phyloP scores from a whole-genome alignment of 2,888 invertebrate species.

The Callimorpha dominula region DNA sequence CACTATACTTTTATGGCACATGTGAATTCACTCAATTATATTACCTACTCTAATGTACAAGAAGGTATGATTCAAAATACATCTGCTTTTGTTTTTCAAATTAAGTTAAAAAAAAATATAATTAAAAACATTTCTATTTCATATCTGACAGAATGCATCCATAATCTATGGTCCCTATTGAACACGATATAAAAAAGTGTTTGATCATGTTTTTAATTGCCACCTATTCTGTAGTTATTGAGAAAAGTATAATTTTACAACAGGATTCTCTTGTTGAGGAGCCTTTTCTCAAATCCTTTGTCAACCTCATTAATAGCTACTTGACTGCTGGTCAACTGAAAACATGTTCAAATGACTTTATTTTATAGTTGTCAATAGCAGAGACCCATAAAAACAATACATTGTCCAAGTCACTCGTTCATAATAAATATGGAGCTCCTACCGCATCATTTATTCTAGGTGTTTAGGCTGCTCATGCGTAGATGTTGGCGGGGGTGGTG shows the following conservation, averaged over 20 bases:
- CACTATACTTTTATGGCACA: not conserved
- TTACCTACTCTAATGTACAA: not conserved
- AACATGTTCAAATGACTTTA: not conserved
- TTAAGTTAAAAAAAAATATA: not conserved
- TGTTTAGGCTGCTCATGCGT: constrained; percentile 70
- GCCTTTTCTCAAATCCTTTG: not conserved
- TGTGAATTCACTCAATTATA: not conserved
- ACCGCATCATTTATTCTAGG: constrained; percentile 62
- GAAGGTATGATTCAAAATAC: not conserved
- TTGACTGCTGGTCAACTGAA: not conserved
- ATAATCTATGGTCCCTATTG: too few species aligned
- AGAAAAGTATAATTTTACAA: too few species aligned
- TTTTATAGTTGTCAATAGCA: not conserved
- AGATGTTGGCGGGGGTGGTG: constrained; percentile 45
- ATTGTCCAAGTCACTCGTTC: not conserved
- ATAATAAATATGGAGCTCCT: constrained; percentile 6
- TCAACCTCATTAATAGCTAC: not conserved
- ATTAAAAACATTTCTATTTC: not conserved
- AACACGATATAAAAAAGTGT: too few species aligned
- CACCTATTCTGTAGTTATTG: too few species aligned
- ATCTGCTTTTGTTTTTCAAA: not conserved
- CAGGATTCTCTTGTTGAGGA: not conserved
- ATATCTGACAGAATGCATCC: not conserved
- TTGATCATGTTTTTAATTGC: too few species aligned
- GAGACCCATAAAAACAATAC: not conserved